Conservation (phyloP, 2,113 vertebrate species). For the Phylloscopus trochiloides region DNA sequence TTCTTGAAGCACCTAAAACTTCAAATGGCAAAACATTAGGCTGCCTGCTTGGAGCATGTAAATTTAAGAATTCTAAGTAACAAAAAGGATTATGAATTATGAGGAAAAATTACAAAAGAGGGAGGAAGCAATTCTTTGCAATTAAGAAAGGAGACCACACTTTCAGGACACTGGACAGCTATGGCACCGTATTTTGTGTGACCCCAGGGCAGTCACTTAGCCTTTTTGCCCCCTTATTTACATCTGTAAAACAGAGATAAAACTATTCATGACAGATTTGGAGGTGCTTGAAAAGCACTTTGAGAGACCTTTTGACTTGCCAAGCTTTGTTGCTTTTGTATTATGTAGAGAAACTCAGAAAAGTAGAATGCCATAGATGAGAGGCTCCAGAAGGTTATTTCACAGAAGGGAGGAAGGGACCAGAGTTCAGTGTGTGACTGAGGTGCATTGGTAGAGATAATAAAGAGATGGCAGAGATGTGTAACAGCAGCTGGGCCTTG, state of each 20-base stretch:
- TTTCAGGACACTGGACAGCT: background rate
- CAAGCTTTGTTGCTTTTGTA: constrained; percentile 8
- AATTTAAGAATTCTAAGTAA: background rate
- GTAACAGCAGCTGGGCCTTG: background rate
- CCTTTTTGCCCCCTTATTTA: constrained; percentile 12
- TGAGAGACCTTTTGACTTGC: background rate
- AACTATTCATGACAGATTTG: background rate
- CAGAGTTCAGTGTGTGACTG: background rate
- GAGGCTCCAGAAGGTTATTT: constrained; percentile 29
- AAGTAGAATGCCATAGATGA: background rate
- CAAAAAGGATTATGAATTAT: background rate
- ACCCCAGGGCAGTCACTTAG: background rate
- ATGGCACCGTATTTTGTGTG: background rate
- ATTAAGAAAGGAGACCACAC: background rate
- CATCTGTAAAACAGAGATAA: constrained; percentile 40
- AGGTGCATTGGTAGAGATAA: background rate
- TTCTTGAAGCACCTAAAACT: background rate
- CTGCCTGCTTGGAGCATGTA: background rate
- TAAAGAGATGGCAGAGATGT: constrained; percentile 8
- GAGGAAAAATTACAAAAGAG: background rate
- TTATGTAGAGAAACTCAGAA: background rate
- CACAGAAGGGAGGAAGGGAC: background rate
- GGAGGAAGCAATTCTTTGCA: background rate
- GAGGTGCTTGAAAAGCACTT: constrained; percentile 32
- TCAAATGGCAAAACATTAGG: background rate